Evolutionary conservation across 2,797 vertebrate species (phyloP).

Genomic region (Monodelphis domestica): DNA sequence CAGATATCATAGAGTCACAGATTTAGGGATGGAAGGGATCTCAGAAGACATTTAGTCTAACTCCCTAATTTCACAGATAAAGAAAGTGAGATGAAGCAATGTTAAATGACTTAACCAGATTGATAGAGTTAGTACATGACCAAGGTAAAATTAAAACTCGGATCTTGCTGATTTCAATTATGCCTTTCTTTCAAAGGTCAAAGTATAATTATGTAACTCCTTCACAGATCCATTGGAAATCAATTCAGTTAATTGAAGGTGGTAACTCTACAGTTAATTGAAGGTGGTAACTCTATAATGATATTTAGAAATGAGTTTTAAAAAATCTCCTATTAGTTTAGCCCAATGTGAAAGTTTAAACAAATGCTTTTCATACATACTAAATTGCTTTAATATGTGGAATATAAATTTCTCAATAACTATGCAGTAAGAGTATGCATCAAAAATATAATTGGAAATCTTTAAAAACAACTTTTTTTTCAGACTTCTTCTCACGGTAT

Average conservation of each 20-base stretch:
- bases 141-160: not conserved
- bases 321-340: constrained; percentile 19
- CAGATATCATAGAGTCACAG: not conserved
- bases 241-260: constrained; percentile 41
- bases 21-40: not conserved
- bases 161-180: not conserved
- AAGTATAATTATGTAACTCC: constrained; percentile 39
- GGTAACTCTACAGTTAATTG: constrained; percentile 3
- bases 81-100: not conserved
- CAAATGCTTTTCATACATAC: constrained; percentile 25
- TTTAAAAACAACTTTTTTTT: constrained; percentile 6
- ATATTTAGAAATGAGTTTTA: constrained; percentile 34
- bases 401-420: not conserved
- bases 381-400: constrained; percentile 7
- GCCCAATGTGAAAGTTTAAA: constrained; percentile 46
- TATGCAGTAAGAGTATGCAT: constrained; percentile 9
- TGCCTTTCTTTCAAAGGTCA: not conserved
- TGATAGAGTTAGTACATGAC: not conserved
- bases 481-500: not conserved
- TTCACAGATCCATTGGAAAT: constrained; percentile 8
- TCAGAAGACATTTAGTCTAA: not conserved
- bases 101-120: not conserved
- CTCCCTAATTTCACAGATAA: not conserved
- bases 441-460: constrained; percentile 11
- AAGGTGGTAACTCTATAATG: constrained; percentile 36